A percentile compares a stretch with the other conserved stretches of the same genome.
These are phyloP conservation scores for Peromyscus attwateri DNA, from an alignment of 2,797 vertebrate genomes.

Conservation along the genomic window DNA sequence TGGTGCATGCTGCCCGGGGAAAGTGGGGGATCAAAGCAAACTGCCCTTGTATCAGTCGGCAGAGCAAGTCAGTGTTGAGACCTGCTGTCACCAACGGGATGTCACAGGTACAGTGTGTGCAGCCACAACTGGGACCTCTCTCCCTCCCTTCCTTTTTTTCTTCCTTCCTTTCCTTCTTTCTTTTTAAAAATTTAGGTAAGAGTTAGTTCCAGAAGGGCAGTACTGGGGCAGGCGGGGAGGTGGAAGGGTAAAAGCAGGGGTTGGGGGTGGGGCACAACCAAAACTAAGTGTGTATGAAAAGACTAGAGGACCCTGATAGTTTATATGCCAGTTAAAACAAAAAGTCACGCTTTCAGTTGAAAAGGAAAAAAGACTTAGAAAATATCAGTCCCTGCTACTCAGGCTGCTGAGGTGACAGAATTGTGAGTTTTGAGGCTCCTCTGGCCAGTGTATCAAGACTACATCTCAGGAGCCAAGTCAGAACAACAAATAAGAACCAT, in stretches of 20 bases:
- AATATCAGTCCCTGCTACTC: neutral
- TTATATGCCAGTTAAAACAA: neutral
- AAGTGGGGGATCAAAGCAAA: slow-evolving; percentile 99
- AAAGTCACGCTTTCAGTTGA: neutral
- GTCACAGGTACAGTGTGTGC: slow-evolving; percentile 92
- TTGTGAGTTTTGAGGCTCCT: neutral
- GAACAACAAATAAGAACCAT: neutral
- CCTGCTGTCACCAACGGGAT: slow-evolving; percentile 97
- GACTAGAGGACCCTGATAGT: neutral
- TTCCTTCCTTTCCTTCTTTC: neutral
- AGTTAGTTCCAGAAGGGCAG: neutral
- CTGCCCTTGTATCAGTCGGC: slow-evolving; percentile 97
- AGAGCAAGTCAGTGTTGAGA: slow-evolving; percentile 95
- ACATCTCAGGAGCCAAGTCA: neutral
- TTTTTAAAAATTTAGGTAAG: neutral
- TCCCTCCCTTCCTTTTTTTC: no score
- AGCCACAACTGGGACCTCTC: neutral
- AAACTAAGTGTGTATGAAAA: neutral
- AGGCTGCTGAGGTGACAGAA: neutral
- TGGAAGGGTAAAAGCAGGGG: neutral
- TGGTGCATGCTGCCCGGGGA: slow-evolving; percentile 98
- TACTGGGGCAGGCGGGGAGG: neutral
- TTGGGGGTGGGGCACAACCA: neutral
- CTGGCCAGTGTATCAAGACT: neutral
- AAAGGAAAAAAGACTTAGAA: neutral